Base-by-base conservation (phyloP, 2,797 vertebrate species). In the Sebastes taczanowskii region DNA sequence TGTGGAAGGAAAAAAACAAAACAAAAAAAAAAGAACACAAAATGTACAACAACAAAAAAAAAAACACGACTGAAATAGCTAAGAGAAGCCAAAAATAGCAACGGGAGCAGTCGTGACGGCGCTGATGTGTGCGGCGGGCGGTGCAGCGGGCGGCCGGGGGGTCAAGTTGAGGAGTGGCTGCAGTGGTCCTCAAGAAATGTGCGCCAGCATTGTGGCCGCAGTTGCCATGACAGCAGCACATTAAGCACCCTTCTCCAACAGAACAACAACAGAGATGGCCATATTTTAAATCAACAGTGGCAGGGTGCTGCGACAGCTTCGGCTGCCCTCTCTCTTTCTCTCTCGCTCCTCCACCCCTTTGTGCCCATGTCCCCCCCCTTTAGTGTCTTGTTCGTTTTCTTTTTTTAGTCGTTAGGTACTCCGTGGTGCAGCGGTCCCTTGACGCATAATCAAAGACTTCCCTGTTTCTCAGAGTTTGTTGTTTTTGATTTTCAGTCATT, bases 181-280 rank as follows among this genome's bases (percentile, higher is more conserved):
- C 78, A 90, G 90, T 88, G 92, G 90, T 91, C 92, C 91, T 94
- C 86, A 59, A 88, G 87, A 87, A 91, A 91, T 82, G 85, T 86
- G 85, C 49, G 85, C 85, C 84, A 88, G 84, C 86, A 73, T 80
- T 87, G 85, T 84, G 84, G 87, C 88, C 65, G 29, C 71, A 52
- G 91, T 93, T 91, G 90, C 91, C 92, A 94, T 93, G 93, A 86
- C 91, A 89, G 85, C 77, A 73, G 90, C 90, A 86, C 86, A 85
- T 86, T 78, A 76, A 91, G 86, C 88, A 87, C 89, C 89, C 82
- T 88, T 72, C 87, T 77, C 82, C 85, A 77, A 88, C 70, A 72
- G 85, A 91, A 87, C 86, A 81, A 90, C 82, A 84, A 89, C 83
- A 88, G 79, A 90, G 75, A 78, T 71, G 53, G 86, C 83, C 74